phyloP scores from a whole-genome alignment of 2,888 invertebrate species.

The Allolobophora icterica region DNA sequence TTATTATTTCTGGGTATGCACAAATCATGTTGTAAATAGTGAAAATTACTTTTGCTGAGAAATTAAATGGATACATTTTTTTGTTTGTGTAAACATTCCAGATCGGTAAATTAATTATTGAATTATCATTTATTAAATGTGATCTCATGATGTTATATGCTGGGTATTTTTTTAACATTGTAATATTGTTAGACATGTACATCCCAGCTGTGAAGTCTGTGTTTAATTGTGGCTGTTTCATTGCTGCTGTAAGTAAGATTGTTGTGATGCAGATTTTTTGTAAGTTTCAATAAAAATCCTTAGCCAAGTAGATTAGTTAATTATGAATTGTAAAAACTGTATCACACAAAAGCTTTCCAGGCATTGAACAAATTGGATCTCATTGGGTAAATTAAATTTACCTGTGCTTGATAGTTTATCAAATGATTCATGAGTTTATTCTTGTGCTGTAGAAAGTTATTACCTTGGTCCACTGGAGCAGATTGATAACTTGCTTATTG shows the following conservation, averaged over 20 bases:
- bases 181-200: not conserved
- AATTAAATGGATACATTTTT: too few species aligned
- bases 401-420: not conserved
- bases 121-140: not conserved
- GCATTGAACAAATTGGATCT: not conserved
- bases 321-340: not conserved
- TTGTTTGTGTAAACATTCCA: too few species aligned
- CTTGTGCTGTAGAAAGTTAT: slow-evolving; percentile 39
- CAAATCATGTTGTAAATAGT: too few species aligned
- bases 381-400: not conserved
- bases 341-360: not conserved
- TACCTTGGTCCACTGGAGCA: slow-evolving; percentile 43
- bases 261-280: too few species aligned
- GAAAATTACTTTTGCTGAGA: too few species aligned
- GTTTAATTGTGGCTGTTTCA: not conserved
- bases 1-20: too few species aligned
- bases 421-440: not conserved
- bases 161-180: not conserved
- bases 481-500: slow-evolving; percentile 39
- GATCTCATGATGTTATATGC: not conserved
- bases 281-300: not conserved
- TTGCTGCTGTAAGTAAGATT: not conserved
- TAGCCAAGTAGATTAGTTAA: not conserved
- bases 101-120: not conserved
- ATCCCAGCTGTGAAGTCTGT: not conserved